Evolutionary conservation across 2,797 vertebrate genomes (phyloP).

Genomic region (Muraenolepis orangiensis): DNA sequence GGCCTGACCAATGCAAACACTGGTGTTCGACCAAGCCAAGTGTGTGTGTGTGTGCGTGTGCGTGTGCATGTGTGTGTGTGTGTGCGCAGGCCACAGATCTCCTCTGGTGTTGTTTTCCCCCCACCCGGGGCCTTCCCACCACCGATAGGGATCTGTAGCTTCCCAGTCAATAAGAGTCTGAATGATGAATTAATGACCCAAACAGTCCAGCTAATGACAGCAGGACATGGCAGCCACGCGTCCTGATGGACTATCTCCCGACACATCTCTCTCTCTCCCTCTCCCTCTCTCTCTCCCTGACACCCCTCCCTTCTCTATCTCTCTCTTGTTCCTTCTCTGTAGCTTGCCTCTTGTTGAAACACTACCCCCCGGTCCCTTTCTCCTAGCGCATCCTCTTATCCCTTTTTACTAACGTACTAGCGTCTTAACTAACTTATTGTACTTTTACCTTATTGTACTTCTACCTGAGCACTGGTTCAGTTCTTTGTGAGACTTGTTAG

Average conservation of each 20-base stretch:
- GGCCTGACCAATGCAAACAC: neutral
- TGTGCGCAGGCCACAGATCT: too few species aligned
- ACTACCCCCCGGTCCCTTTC: too few species aligned
- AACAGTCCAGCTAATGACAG: constrained; percentile 72
- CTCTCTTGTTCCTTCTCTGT: constrained; percentile 25
- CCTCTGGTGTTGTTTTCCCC: too few species aligned
- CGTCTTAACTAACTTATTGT: too few species aligned
- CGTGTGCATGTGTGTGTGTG: too few species aligned
- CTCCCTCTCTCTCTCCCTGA: constrained; percentile 29
- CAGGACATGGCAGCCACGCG: constrained; percentile 54
- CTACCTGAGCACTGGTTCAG: too few species aligned
- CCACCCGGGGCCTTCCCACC: too few species aligned
- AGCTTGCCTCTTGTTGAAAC: too few species aligned
- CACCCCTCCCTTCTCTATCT: constrained; percentile 15
- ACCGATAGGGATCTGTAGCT: constrained; percentile 67
- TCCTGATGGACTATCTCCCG: constrained; percentile 47
- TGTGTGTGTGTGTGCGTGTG: neutral
- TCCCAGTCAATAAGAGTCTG: constrained; percentile 70
- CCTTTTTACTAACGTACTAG: too few species aligned
- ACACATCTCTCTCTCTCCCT: constrained; percentile 47
- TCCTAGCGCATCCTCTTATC: too few species aligned
- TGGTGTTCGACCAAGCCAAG: neutral
- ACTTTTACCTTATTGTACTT: too few species aligned
- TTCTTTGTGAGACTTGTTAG: too few species aligned
- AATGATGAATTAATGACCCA: constrained; percentile 73